These are phyloP conservation scores for Pollenia griseotomentosa DNA, from an alignment of 2,888 invertebrate species.

Conservation along the genomic window DNA sequence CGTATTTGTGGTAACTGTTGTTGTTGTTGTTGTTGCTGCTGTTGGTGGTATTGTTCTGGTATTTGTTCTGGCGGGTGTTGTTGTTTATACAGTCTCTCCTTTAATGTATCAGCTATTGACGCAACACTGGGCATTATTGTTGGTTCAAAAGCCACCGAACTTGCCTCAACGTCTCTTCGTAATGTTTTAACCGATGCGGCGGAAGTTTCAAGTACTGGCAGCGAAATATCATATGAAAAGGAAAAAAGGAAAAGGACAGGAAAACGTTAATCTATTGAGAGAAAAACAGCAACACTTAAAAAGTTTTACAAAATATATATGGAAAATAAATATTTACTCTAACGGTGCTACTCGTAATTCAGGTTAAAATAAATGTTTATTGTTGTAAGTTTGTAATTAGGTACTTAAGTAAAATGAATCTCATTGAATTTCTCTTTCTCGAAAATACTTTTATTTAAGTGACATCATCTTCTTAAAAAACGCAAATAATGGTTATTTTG, in stretches of 20 bases:
- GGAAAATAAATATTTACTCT: neutral
- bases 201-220: slow-evolving; percentile 71
- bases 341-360: neutral
- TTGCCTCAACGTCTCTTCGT: slow-evolving; percentile 52
- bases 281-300: neutral
- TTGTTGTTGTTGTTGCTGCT: slow-evolving; percentile 5
- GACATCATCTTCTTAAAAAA: too few relatives aligned
- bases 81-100: slow-evolving; percentile 34
- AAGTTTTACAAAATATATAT: slow-evolving; percentile 13
- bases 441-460: too few relatives aligned
- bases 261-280: slow-evolving; percentile 64
- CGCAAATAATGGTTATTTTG: too few relatives aligned
- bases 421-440: too few relatives aligned
- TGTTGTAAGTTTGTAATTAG: neutral
- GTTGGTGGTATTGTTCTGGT: neutral
- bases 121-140: slow-evolving; percentile 30
- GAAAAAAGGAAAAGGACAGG: slow-evolving; percentile 62
- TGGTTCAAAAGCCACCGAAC: slow-evolving; percentile 18
- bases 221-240: slow-evolving; percentile 55
- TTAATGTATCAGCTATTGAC: slow-evolving; percentile 25
- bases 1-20: slow-evolving; percentile 21
- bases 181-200: slow-evolving; percentile 61
- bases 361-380: neutral
- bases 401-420: too few relatives aligned
- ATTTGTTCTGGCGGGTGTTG: slow-evolving; percentile 54